phyloP scores from a whole-genome alignment of 1,140 invertebrate species.

The Ips typographus region DNA sequence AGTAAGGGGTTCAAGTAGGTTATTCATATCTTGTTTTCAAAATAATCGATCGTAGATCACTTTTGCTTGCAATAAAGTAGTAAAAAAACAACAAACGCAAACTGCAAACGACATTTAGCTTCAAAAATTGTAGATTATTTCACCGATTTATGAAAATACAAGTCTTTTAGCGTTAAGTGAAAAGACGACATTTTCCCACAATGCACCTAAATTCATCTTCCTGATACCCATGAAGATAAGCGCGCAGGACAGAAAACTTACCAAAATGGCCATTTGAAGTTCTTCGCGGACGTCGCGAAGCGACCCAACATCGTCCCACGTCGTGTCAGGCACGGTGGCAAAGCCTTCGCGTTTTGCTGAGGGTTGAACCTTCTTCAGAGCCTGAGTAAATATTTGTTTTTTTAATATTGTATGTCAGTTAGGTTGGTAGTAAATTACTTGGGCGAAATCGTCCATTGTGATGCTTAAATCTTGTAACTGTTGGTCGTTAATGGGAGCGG shows the following conservation, averaged over 20 bases:
- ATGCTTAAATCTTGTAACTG: conserved; percentile 67
- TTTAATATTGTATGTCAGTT: too few species aligned
- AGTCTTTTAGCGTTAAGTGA: too few species aligned
- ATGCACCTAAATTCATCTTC: not conserved
- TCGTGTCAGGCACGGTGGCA: conserved; percentile 94
- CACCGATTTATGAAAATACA: too few species aligned
- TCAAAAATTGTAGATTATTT: too few species aligned
- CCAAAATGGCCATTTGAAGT: conserved; percentile 86
- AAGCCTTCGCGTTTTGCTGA: conserved; percentile 96
- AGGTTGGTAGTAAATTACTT: conserved; percentile 27
- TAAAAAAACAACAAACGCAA: too few species aligned
- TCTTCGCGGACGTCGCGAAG: conserved; percentile 85
- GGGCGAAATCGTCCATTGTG: conserved; percentile 72
- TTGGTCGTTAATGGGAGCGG: conserved; percentile 58
- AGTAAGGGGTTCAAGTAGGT: too few species aligned
- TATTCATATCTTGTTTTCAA: too few species aligned
- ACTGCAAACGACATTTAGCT: too few species aligned
- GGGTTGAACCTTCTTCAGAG: conserved; percentile 83
- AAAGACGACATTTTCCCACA: too few species aligned
- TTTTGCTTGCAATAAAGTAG: too few species aligned
- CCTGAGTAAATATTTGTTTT: conserved; percentile 46
- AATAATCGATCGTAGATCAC: too few species aligned
- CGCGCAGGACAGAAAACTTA: conserved; percentile 45
- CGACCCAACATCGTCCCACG: conserved; percentile 97
- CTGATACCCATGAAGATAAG: not conserved